Percentiles rank a stretch among this genome's conserved stretches.
These are phyloP conservation scores for Pipa parva DNA, from an alignment of 2,113 vertebrate species.

Conservation along the genomic window DNA sequence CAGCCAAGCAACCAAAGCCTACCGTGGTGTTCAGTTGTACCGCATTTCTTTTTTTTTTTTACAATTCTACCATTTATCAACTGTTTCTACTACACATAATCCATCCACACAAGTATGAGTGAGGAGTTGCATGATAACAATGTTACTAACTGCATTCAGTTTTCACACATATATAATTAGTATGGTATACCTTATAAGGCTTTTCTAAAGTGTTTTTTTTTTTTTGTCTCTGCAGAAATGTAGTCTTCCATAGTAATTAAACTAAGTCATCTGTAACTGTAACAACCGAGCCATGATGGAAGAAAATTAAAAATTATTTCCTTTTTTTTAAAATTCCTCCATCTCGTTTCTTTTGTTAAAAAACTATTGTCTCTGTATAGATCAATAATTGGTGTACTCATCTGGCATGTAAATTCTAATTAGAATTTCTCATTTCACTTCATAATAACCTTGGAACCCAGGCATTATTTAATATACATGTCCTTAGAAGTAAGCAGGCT, in stretches of 20 bases:
- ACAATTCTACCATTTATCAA: too few species aligned
- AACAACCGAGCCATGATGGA: neutral
- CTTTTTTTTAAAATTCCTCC: neutral
- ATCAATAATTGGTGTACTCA: slow-evolving; percentile 4
- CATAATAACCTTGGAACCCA: slow-evolving; percentile 17
- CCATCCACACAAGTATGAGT: too few species aligned
- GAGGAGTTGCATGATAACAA: too few species aligned
- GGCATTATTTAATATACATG: slow-evolving; percentile 9
- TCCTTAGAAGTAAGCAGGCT: neutral
- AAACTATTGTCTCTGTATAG: slow-evolving; percentile 8
- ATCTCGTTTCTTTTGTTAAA: neutral
- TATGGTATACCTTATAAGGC: neutral
- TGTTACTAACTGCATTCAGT: too few species aligned
- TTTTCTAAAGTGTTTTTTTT: neutral
- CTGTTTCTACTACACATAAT: too few species aligned
- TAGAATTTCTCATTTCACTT: slow-evolving; percentile 17
- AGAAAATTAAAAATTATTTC: neutral
- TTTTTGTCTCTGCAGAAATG: too few species aligned
- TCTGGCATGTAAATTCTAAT: slow-evolving; percentile 19
- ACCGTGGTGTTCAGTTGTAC: too few species aligned
- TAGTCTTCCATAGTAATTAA: too few species aligned
- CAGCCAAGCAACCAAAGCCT: too few species aligned
- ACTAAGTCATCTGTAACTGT: too few species aligned
- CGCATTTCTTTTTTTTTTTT: too few species aligned
- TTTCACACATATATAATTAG: neutral